Percentiles rank a stretch among this genome's conserved stretches.
Conservation (phyloP, 2,888 invertebrate genomes). For the Rhabditoides inermis region DNA sequence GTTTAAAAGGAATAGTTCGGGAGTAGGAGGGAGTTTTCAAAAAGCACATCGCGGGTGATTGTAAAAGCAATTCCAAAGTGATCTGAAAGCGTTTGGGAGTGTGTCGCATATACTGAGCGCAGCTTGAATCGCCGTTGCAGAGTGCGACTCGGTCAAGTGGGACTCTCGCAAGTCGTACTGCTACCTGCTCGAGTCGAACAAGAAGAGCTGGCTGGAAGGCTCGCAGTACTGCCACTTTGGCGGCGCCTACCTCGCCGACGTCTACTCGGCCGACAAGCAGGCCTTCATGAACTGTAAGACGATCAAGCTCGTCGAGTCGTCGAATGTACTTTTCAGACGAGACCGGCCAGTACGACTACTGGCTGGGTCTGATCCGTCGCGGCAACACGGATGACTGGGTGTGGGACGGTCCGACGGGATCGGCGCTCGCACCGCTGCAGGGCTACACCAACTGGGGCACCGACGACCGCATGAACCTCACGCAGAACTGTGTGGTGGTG, state of each 20-base stretch:
- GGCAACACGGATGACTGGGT: conserved; percentile 18
- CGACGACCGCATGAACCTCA: conserved; percentile 14
- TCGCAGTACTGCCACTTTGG: background rate
- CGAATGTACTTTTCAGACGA: background rate
- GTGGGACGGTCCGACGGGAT: conserved; percentile 32
- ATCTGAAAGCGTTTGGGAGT: too few species aligned
- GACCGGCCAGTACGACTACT: conserved; percentile 1
- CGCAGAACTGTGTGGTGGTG: conserved; percentile 25
- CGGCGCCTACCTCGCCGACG: background rate
- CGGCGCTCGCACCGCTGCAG: conserved; percentile 4
- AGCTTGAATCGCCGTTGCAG: too few species aligned
- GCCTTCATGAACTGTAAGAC: too few species aligned
- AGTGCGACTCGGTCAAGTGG: too few species aligned
- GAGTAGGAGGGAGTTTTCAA: too few species aligned
- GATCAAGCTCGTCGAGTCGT: too few species aligned
- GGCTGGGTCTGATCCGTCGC: conserved; percentile 25
- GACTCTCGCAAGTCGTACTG: background rate
- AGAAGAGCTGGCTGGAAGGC: background rate
- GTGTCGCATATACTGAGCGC: too few species aligned
- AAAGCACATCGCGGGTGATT: too few species aligned
- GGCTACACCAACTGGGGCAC: conserved; percentile 25
- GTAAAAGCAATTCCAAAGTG: too few species aligned
- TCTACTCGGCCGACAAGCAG: too few species aligned
- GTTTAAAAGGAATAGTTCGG: too few species aligned
- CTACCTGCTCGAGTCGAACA: background rate